Percentiles rank a stretch among this genome's conserved stretches.
phyloP scores from a whole-genome alignment of 2,113 vertebrate species.

The Tupaia chinensis region DNA sequence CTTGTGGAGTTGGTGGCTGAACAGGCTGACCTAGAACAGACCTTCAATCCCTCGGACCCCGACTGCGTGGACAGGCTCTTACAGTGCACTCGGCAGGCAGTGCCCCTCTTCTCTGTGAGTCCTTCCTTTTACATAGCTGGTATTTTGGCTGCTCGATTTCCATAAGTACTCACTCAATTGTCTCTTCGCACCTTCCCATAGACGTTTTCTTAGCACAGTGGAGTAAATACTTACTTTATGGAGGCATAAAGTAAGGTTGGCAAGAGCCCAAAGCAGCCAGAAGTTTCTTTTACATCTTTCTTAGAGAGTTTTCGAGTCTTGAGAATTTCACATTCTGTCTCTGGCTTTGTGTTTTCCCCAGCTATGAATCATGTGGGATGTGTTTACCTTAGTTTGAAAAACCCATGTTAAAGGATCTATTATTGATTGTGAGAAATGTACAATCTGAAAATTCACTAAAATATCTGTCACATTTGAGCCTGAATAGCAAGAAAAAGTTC shows the following conservation, averaged over 20 bases:
- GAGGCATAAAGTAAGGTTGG: not conserved
- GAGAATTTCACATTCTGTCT: conserved; percentile 40
- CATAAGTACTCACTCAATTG: not conserved
- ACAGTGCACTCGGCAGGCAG: conserved; percentile 97
- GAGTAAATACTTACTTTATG: not conserved
- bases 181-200: not conserved
- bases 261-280: not conserved
- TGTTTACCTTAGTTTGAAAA: not conserved
- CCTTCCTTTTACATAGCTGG: not conserved
- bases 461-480: not conserved
- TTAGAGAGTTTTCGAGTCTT: conserved; percentile 5
- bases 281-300: not conserved
- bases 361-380: not conserved
- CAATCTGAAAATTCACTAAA: not conserved
- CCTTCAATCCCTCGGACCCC: conserved; percentile 93
- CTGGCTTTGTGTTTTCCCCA: not conserved
- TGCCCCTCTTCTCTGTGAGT: conserved; percentile 97
- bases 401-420: not conserved
- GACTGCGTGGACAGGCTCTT: conserved; percentile 97
- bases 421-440: not conserved
- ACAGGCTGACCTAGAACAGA: conserved; percentile 97
- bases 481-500: not conserved
- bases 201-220: not conserved
- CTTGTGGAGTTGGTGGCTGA: conserved; percentile 97
- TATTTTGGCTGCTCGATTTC: not conserved